Conservation (phyloP, 1,140 invertebrate species). For the Pseudomyrmex sp. region DNA sequence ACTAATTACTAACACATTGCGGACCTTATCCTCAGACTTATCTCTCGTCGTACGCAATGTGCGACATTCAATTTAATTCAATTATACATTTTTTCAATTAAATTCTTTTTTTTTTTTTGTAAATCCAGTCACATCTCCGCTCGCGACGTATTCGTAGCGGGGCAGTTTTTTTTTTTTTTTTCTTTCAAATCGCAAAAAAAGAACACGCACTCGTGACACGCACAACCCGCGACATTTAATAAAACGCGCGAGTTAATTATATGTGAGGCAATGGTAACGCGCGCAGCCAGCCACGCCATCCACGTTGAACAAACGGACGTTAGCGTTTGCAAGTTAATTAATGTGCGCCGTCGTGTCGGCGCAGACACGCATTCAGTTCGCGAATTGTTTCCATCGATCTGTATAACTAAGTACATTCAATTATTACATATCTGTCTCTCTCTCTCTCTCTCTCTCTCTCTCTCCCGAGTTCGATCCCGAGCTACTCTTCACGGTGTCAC, state of each 20-base stretch:
- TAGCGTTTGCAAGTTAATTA: conserved; percentile 46
- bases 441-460: too few relatives aligned
- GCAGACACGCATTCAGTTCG: conserved; percentile 27
- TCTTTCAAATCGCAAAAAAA: not conserved
- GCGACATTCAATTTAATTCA: not conserved
- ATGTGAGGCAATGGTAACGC: not conserved
- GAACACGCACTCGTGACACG: not conserved
- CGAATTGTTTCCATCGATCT: conserved; percentile 51
- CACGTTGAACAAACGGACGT: not conserved
- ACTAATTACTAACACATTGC: not conserved
- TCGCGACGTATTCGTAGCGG: not conserved
- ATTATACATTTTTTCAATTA: not conserved
- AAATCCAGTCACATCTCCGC: not conserved
- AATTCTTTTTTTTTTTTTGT: not conserved
- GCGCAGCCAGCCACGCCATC: not conserved
- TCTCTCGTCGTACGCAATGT: not conserved
- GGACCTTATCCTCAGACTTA: not conserved
- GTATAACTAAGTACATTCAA: conserved; percentile 53
- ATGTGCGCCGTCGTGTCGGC: not conserved
- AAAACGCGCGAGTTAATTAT: conserved; percentile 26
- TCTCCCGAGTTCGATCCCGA: not conserved
- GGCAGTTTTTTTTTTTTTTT: not conserved
- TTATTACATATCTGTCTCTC: conserved; percentile 38
- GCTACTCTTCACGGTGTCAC: conserved; percentile 28
- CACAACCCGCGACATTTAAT: not conserved